Conservation (phyloP, 2,797 vertebrate species). For the Masticophis lateralis region DNA sequence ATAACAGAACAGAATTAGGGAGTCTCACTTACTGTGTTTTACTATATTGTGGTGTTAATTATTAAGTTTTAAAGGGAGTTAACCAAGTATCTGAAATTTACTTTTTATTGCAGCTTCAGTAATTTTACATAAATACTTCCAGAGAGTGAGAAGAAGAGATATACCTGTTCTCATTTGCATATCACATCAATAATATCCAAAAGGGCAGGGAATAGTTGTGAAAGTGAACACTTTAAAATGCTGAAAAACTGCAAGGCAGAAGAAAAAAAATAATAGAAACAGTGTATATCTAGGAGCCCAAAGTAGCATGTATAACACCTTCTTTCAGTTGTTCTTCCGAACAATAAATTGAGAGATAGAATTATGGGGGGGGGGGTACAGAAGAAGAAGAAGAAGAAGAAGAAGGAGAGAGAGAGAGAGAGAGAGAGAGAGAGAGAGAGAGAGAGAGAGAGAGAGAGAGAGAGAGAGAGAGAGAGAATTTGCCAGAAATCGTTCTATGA, state of each 20-base stretch:
- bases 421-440: too few relatives aligned
- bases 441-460: too few relatives aligned
- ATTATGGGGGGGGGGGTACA: background rate
- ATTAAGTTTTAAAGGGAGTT: background rate
- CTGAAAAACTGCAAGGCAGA: background rate
- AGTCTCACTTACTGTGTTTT: background rate
- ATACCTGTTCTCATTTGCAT: background rate
- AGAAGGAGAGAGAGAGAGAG: rapidly evolving
- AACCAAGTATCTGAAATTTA: background rate
- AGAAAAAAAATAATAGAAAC: background rate
- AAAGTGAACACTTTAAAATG: background rate
- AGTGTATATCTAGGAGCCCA: background rate
- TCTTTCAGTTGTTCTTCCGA: background rate
- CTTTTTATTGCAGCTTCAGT: background rate
- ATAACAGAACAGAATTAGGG: background rate
- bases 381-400: too few relatives aligned
- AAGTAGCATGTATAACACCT: background rate
- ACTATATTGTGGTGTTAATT: background rate
- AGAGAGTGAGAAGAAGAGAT: background rate
- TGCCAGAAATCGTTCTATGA: background rate
- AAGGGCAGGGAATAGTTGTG: too few relatives aligned
- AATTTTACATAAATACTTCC: background rate
- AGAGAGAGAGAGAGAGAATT: background rate
- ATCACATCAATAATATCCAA: background rate
- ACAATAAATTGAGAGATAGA: background rate